A percentile compares a stretch with the other conserved stretches of the same genome.
phyloP scores from a whole-genome alignment of 2,113 vertebrate species.

The Peucedramus taeniatus region DNA sequence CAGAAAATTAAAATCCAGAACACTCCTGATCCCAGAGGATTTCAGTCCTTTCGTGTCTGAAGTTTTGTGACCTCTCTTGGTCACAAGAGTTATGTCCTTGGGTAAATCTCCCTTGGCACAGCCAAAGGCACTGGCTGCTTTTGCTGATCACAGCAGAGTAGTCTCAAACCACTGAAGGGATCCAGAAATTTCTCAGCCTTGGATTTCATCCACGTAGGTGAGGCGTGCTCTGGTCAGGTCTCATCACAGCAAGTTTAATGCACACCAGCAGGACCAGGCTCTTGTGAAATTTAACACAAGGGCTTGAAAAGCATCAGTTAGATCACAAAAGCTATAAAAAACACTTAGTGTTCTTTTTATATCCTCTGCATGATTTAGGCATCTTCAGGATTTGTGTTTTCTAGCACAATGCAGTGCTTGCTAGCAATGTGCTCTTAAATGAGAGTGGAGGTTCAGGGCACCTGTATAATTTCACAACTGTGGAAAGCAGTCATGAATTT shows the following conservation, averaged over 20 bases:
- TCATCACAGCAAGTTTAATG: neutral
- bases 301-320: neutral
- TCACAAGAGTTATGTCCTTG: neutral
- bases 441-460: neutral
- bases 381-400: neutral
- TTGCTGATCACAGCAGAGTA: neutral
- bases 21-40: neutral
- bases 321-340: neutral
- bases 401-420: neutral
- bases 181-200: neutral
- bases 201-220: neutral
- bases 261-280: neutral
- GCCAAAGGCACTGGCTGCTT: neutral
- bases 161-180: neutral
- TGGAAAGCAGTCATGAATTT: neutral
- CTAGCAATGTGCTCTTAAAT: neutral
- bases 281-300: neutral
- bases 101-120: neutral
- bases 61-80: neutral
- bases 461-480: neutral
- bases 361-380: neutral
- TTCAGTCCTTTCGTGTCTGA: rapidly evolving
- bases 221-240: neutral
- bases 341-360: neutral
- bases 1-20: neutral